A percentile compares a stretch with the other conserved stretches of the same genome.
These are phyloP conservation scores for Podarcis raffonei DNA, from an alignment of 2,113 vertebrate genomes.

Conservation along the genomic window DNA sequence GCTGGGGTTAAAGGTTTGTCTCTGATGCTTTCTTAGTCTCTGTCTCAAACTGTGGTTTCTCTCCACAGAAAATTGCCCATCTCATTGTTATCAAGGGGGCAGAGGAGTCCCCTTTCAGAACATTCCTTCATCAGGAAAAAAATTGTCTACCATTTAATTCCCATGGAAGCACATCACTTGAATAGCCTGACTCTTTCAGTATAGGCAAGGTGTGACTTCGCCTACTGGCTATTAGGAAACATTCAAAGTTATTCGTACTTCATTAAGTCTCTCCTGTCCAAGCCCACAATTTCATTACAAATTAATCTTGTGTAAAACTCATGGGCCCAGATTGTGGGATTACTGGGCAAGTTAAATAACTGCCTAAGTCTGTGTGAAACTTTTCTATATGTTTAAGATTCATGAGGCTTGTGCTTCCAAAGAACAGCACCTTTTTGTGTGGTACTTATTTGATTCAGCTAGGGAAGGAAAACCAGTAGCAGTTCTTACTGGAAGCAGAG, in stretches of 20 bases:
- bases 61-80: no score
- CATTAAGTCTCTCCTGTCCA: not conserved
- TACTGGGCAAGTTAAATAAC: not conserved
- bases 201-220: no score
- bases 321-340: not conserved
- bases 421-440: not conserved
- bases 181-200: no score
- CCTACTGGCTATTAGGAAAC: not conserved
- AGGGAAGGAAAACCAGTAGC: not conserved
- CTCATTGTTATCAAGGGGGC: no score
- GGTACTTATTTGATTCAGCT: constrained; percentile 25
- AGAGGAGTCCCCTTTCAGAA: no score
- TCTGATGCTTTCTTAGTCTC: no score
- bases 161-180: no score
- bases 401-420: not conserved
- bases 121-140: no score
- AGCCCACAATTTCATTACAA: not conserved
- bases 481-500: not conserved
- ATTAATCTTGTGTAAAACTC: not conserved
- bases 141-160: no score
- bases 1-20: not conserved
- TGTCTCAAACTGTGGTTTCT: no score
- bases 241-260: not conserved
- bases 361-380: not conserved
- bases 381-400: not conserved